Evolutionary conservation across 35 echinoderm and acorn worm species (phyloP).

Genomic region (Holothuria glaberrima): DNA sequence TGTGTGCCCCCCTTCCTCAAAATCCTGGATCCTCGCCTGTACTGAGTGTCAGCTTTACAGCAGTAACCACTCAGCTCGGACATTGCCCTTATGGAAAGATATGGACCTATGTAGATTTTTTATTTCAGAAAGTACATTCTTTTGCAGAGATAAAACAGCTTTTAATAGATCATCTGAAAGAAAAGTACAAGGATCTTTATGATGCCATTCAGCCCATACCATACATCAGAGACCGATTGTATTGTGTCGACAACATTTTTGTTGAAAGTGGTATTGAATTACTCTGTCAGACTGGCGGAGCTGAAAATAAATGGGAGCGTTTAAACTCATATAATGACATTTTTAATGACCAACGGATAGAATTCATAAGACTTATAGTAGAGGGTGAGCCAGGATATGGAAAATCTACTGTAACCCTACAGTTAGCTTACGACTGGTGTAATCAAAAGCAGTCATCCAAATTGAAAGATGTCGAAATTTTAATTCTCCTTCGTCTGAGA

Average conservation of each 20-base stretch:
- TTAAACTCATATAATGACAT: background rate
- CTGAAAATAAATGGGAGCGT: too few species aligned
- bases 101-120: too few species aligned
- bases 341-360: background rate
- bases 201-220: background rate
- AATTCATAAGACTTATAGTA: background rate
- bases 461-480: background rate
- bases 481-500: background rate
- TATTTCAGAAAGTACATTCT: too few species aligned
- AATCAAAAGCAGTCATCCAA: background rate
- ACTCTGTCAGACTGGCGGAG: background rate
- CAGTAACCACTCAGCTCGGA: too few species aligned
- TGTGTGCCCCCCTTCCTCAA: too few species aligned
- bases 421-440: background rate
- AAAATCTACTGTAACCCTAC: background rate
- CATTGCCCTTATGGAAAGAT: too few species aligned
- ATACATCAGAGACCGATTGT: background rate
- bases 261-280: background rate
- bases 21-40: too few species aligned
- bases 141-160: too few species aligned
- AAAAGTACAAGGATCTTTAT: too few species aligned
- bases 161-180: too few species aligned
- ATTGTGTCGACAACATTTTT: background rate
- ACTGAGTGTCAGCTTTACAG: too few species aligned
- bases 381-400: constrained; percentile 13